These are phyloP conservation scores for Empis stercorea DNA, from an alignment of 2,888 invertebrate genomes.

Conservation along the genomic window DNA sequence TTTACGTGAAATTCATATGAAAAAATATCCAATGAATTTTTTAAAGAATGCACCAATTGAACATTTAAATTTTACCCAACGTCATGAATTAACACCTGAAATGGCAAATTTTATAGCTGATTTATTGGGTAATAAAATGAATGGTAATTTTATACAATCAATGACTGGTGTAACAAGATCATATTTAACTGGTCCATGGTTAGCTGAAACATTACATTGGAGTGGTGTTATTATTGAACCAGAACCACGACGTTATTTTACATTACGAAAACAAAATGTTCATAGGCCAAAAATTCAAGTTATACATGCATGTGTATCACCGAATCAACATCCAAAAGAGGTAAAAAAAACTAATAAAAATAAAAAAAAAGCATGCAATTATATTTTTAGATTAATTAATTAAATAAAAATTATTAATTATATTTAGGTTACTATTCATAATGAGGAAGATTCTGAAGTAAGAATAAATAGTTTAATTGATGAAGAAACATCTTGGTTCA, in stretches of 20 bases:
- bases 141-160: slow-evolving; percentile 60
- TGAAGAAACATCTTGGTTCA: slow-evolving; percentile 45
- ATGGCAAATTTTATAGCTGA: slow-evolving; percentile 33
- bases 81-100: slow-evolving; percentile 26
- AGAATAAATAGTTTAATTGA: slow-evolving; percentile 41
- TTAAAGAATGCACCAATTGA: slow-evolving; percentile 20
- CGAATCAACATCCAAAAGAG: slow-evolving; percentile 62
- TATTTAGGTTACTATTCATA: slow-evolving; percentile 38
- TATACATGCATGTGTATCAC: slow-evolving; percentile 69
- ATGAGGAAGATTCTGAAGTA: slow-evolving; percentile 39
- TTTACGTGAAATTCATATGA: slow-evolving; percentile 58
- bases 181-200: slow-evolving; percentile 53
- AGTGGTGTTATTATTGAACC: slow-evolving; percentile 63
- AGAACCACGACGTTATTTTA: slow-evolving; percentile 62
- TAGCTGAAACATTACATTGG: slow-evolving; percentile 61
- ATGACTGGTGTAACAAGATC: slow-evolving; percentile 45
- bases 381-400: not conserved
- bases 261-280: slow-evolving; percentile 44
- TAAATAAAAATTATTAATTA: not conserved
- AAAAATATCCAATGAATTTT: slow-evolving; percentile 33
- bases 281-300: slow-evolving; percentile 45
- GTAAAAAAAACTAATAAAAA: slow-evolving; percentile 30
- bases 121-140: slow-evolving; percentile 34
- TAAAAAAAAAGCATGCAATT: not conserved
- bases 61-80: slow-evolving; percentile 24